Evolutionary conservation across 2,888 invertebrate genomes (phyloP).

Genomic region (Linnaemya vulpina): DNA sequence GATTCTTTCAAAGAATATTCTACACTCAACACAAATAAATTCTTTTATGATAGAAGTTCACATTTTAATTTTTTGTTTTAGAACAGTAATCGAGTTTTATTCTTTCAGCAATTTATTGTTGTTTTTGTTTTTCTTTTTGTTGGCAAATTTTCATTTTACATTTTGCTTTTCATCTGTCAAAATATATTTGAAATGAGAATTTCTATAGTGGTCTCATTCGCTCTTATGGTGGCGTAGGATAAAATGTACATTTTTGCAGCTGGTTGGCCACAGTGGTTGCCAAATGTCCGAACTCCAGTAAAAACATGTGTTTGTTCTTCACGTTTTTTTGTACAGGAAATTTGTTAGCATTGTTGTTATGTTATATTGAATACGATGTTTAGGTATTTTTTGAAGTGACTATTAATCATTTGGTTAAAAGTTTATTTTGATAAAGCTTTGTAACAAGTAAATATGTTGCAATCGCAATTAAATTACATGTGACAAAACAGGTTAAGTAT

Average conservation of each 20-base stretch:
- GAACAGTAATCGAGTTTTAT: background rate
- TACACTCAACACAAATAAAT: background rate
- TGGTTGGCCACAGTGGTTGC: constrained; percentile 63
- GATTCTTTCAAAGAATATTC: background rate
- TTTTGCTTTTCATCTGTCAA: constrained; percentile 46
- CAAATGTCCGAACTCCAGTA: constrained; percentile 30
- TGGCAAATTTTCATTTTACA: constrained; percentile 6
- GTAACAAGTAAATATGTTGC: too few species aligned
- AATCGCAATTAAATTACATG: too few species aligned
- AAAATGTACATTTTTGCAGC: constrained; percentile 35
- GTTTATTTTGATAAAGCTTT: too few species aligned
- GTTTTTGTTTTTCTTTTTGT: constrained; percentile 37
- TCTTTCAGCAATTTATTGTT: background rate
- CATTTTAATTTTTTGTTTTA: background rate
- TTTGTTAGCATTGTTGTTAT: constrained; percentile 9
- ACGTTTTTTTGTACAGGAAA: constrained; percentile 49
- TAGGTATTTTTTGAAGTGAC: too few species aligned
- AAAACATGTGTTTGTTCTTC: constrained; percentile 61
- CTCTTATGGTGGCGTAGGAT: background rate
- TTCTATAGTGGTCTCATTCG: constrained; percentile 44
- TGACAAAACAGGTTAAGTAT: too few species aligned
- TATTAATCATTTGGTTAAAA: too few species aligned
- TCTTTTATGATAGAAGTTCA: background rate
- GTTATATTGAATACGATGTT: background rate
- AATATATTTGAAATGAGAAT: constrained; percentile 26